Evolutionary conservation across 92 coral and sea anemone species (phyloP), one percentile per base, ranked within the genome.

Genomic region (Porites lobata): DNA sequence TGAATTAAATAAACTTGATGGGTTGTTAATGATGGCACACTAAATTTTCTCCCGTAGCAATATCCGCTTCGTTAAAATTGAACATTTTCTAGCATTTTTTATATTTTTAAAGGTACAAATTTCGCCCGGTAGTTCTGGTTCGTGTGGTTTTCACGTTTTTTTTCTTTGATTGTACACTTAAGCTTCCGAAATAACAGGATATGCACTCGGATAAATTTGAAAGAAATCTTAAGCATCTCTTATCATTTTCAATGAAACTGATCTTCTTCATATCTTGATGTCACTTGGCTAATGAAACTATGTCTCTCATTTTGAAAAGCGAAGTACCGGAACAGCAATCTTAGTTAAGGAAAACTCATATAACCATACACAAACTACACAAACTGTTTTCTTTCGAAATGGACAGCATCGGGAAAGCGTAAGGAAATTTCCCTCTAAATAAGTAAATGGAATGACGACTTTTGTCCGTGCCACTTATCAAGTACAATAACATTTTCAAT

Each of bases 101-200:
- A 47, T 67, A 22, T 67, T 67, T 24, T 2, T 14, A 26, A 21
- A 22, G 24, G 24, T 67, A 22, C 43, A 21, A 10, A 13, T 11
- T 22, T 67, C 14, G 14, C 38, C 24, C 24, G 72, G 7, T 20
- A 64, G 18, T 62, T 62, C 66, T 62, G 66, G 66, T 62, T n/a
- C 66, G 69, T 77, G 81, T 68, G 81, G 69, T 77, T 77, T 71
- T 77, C 9, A 12, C 54, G 57, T 43, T 78, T 79, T 79, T 63
- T 38, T 38, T 4, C 47, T 38, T 38, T 38, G 47, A 72, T 24
- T 9, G 65, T 65, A 61, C 14, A 12, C 38, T 20, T 29, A 65
- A 50, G 61, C 62, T 50, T 17, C 38, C 20, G 53, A 79, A 79
- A 79, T 67, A 50, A 79, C 83, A 79, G 83, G 83, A 79, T 63